A percentile compares a stretch with the other conserved stretches of the same genome.
These are phyloP conservation scores for Drosophila monieri DNA, from an alignment of 2,888 invertebrate species.

Conservation along the genomic window DNA sequence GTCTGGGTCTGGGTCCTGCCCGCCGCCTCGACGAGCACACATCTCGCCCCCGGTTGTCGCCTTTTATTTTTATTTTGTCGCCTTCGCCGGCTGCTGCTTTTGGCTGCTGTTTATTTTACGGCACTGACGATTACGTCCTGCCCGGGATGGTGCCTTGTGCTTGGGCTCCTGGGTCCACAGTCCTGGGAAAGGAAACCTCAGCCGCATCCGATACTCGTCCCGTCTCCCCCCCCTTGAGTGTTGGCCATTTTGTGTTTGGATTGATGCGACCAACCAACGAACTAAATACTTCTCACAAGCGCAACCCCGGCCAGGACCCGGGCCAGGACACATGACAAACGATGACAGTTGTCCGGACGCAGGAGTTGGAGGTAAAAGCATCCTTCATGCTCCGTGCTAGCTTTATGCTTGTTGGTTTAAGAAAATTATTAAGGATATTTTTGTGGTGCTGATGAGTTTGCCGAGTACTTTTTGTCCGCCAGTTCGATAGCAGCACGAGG, in stretches of 20 bases:
- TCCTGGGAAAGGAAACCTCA: conserved; percentile 68
- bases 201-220: conserved; percentile 74
- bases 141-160: conserved; percentile 1
- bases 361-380: conserved; percentile 60
- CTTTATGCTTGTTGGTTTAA: conserved; percentile 80
- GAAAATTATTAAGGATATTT: conserved; percentile 82
- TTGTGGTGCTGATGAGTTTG: conserved; percentile 82
- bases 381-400: conserved; percentile 58
- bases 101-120: conserved; percentile 75
- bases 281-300: conserved; percentile 79
- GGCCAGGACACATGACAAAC: conserved; percentile 70
- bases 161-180: neutral
- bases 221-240: conserved; percentile 42
- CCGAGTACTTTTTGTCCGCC: conserved; percentile 64
- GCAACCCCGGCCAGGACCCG: conserved; percentile 34
- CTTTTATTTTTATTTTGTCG: conserved; percentile 78
- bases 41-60: conserved; percentile 18
- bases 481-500: neutral
- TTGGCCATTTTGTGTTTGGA: conserved; percentile 79
- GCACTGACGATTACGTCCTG: conserved; percentile 74
- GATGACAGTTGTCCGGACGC: conserved; percentile 63
- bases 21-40: conserved; percentile 3
- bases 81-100: conserved; percentile 69
- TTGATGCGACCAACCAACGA: conserved; percentile 74
- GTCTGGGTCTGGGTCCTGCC: conserved; percentile 40